phyloP scores from a whole-genome alignment of 2,888 invertebrate genomes.

The Choreutis nemorana region DNA sequence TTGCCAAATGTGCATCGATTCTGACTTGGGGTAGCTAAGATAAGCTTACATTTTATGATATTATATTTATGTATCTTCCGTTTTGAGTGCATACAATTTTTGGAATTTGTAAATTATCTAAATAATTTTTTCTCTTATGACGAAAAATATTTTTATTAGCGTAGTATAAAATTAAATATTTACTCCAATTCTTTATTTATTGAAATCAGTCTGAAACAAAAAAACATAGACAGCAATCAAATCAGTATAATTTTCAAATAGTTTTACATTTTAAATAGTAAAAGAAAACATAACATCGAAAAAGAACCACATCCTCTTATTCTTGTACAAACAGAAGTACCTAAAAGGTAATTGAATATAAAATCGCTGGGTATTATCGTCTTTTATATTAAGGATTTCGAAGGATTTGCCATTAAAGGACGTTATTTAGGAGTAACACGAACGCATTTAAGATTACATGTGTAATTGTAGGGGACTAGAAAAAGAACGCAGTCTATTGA shows the following conservation, averaged over 20 bases:
- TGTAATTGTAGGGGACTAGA: conserved; percentile 31
- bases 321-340: too few relatives aligned
- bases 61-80: background rate
- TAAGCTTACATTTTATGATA: background rate
- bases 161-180: too few relatives aligned
- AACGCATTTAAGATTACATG: conserved; percentile 46
- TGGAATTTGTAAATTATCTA: too few relatives aligned
- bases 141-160: too few relatives aligned
- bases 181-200: too few relatives aligned
- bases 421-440: conserved; percentile 48
- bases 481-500: too few relatives aligned
- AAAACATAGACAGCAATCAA: too few relatives aligned
- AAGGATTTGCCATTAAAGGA: conserved; percentile 39
- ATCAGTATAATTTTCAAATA: too few relatives aligned
- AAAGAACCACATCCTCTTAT: too few relatives aligned
- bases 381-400: conserved; percentile 57
- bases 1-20: conserved; percentile 12
- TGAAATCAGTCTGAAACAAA: too few relatives aligned
- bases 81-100: background rate
- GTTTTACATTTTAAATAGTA: too few relatives aligned
- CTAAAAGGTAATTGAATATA: conserved; percentile 81
- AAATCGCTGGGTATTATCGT: conserved; percentile 64
- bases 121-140: conserved; percentile 65
- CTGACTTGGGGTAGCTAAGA: background rate
- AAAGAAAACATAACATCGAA: too few relatives aligned